These are phyloP conservation scores for Malurus leucopterus DNA, from an alignment of 2,797 vertebrate species.

Conservation along the genomic window DNA sequence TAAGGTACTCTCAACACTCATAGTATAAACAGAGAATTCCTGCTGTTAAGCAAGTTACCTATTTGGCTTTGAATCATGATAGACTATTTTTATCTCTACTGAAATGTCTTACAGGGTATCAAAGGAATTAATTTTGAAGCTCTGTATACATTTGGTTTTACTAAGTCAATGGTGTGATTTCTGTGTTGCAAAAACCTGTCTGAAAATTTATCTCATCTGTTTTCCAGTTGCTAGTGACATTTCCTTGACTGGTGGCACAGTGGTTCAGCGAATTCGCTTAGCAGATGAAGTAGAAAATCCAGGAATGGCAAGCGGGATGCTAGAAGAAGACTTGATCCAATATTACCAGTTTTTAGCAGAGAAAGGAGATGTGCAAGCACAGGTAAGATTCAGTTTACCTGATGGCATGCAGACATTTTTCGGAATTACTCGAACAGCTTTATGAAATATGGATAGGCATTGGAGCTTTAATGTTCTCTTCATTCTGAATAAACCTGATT, in stretches of 20 bases:
- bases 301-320: conserved; percentile 92
- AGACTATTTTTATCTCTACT: neutral
- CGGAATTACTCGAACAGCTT: neutral
- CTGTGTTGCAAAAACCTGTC: neutral
- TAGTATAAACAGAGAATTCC: neutral
- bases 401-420: neutral
- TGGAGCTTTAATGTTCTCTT: neutral
- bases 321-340: conserved; percentile 97
- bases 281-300: conserved; percentile 95
- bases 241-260: conserved; percentile 92
- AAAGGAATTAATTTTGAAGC: neutral
- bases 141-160: neutral
- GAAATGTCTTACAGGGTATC: neutral
- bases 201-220: neutral
- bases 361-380: conserved; percentile 96
- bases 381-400: conserved; percentile 74
- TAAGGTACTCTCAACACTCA: neutral
- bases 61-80: neutral
- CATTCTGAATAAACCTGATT: neutral
- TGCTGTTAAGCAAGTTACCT: neutral
- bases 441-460: fast-evolving
- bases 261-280: conserved; percentile 92
- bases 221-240: conserved; percentile 89
- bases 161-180: neutral
- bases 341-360: conserved; percentile 98